Conservation (phyloP, 2,888 invertebrate genomes). For the Stenodera caucasica region DNA sequence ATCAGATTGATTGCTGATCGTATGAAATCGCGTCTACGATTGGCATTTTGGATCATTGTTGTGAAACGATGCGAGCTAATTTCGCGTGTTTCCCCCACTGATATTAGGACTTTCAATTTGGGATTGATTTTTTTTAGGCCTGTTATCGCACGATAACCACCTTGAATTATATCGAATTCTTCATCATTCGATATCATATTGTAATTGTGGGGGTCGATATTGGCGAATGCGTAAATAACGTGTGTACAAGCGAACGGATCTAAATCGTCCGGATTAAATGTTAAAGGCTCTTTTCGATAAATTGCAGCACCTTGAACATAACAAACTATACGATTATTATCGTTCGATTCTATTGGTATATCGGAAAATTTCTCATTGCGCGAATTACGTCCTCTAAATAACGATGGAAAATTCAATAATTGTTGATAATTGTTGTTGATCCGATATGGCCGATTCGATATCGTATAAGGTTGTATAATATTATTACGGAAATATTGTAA, state of each 20-base stretch:
- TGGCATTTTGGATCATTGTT: constrained; percentile 63
- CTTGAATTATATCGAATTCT: constrained; percentile 73
- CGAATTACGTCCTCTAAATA: constrained; percentile 31
- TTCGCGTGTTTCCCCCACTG: constrained; percentile 69
- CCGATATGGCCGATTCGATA: constrained; percentile 37
- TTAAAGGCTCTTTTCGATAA: constrained; percentile 68
- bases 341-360: constrained; percentile 3
- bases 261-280: constrained; percentile 66
- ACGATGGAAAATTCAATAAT: constrained; percentile 37
- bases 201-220: constrained; percentile 67
- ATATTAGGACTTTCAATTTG: constrained; percentile 69
- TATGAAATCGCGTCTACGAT: constrained; percentile 62
- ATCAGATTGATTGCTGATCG: constrained; percentile 67
- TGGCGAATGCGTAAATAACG: constrained; percentile 72
- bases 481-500: constrained; percentile 27
- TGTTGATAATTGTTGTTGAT: constrained; percentile 46
- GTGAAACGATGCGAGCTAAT: constrained; percentile 67
- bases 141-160: constrained; percentile 73
- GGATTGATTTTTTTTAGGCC: constrained; percentile 69
- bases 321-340: constrained; percentile 63
- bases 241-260: constrained; percentile 73
- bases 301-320: constrained; percentile 70
- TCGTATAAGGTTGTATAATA: constrained; percentile 11
- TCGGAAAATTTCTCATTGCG: constrained; percentile 8
- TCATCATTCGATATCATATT: constrained; percentile 66